phyloP scores from a whole-genome alignment of 23 tunicate genomes.

The Ascidia mentula region DNA sequence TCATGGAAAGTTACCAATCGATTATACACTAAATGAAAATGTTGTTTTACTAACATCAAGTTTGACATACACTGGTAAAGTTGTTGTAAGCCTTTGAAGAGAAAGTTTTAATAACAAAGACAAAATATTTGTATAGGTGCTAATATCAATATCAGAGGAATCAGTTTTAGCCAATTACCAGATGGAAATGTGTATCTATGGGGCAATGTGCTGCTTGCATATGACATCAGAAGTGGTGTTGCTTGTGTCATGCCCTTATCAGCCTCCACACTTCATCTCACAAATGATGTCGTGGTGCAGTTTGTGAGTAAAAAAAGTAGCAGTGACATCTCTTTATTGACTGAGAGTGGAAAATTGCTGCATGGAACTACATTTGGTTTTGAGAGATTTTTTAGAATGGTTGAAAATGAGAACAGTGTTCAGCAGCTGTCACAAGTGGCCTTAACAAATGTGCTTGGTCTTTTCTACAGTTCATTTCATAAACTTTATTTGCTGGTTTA shows the following conservation, averaged over 20 bases:
- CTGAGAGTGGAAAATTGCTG: constrained; percentile 26
- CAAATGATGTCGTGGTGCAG: constrained; percentile 17
- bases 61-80: no score
- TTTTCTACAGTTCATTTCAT: constrained; percentile 3
- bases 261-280: not conserved
- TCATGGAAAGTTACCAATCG: no score
- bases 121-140: no score
- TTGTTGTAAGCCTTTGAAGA: no score
- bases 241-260: constrained; percentile 7
- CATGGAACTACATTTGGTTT: constrained; percentile 6
- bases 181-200: constrained; percentile 44
- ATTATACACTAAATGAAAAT: no score
- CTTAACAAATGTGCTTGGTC: constrained; percentile 6
- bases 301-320: constrained; percentile 14
- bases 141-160: constrained; percentile 9
- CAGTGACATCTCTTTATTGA: constrained; percentile 20
- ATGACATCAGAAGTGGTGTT: constrained; percentile 25
- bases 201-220: constrained; percentile 40
- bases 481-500: not conserved
- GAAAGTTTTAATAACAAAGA: no score
- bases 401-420: not conserved
- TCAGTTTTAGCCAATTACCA: constrained; percentile 11
- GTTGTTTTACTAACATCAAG: no score
- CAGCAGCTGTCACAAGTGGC: not conserved
- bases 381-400: not conserved